These are phyloP conservation scores for Trypoxylon attenuatum DNA, from an alignment of 2,888 invertebrate species.

Conservation along the genomic window DNA sequence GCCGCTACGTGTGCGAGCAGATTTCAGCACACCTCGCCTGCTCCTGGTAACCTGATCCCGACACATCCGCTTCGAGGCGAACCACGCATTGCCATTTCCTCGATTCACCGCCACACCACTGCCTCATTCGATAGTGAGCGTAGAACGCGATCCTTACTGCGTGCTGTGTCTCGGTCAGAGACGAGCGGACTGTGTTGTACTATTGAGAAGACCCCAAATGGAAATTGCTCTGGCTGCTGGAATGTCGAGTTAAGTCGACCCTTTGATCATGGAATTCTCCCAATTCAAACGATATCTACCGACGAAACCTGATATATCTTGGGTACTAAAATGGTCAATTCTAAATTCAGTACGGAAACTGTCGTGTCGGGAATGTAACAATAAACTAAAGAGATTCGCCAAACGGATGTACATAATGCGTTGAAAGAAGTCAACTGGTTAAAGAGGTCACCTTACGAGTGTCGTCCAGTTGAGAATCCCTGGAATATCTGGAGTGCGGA, in stretches of 20 bases:
- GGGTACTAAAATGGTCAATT: not conserved
- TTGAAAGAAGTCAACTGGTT: not conserved
- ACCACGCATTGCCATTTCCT: conserved; percentile 6
- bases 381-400: no score
- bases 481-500: conserved; percentile 4
- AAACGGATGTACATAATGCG: no score
- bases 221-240: no score
- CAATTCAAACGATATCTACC: not conserved
- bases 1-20: conserved; percentile 1
- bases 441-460: no score
- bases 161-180: no score
- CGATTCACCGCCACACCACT: not conserved
- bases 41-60: conserved; percentile 41
- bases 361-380: not conserved
- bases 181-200: no score
- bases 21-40: conserved; percentile 16
- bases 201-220: no score
- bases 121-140: no score
- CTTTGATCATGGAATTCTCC: no score
- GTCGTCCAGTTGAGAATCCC: conserved; percentile 14
- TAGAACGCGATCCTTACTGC: no score
- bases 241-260: no score
- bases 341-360: not conserved
- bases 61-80: conserved; percentile 46
- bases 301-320: not conserved